A percentile compares a stretch with the other conserved stretches of the same genome.
Conservation (phyloP, 2,888 invertebrate genomes). For the Platerodrilus igneus region DNA sequence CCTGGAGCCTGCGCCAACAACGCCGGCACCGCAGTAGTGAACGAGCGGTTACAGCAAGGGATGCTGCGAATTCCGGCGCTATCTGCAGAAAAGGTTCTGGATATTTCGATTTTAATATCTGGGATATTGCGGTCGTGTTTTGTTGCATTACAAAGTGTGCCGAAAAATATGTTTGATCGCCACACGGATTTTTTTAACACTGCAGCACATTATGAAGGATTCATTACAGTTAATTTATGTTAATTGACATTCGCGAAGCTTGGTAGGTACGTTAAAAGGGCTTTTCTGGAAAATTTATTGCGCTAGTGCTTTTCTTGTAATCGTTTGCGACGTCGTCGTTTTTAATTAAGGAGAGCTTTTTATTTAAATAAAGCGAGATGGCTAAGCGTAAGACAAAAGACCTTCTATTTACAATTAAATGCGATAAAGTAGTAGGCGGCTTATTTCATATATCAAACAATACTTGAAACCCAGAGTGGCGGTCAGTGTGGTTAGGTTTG, state of each 20-base stretch:
- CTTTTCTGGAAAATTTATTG: no score
- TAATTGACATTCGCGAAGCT: constrained; percentile 17
- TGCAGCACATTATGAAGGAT: no score
- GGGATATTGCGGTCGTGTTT: constrained; percentile 10
- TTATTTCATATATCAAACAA: no score
- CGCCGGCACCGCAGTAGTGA: constrained; percentile 44
- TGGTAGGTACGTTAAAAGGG: no score
- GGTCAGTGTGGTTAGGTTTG: constrained; percentile 22
- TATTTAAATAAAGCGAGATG: no score
- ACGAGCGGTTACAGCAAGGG: constrained; percentile 45
- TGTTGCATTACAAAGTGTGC: constrained; percentile 5
- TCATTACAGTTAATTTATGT: constrained; percentile 19
- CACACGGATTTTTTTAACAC: not conserved
- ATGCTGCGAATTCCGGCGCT: constrained; percentile 36
- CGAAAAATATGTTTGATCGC: not conserved
- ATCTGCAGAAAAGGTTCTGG: constrained; percentile 33
- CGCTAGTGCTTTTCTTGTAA: no score
- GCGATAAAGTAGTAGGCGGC: no score
- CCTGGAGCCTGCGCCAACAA: constrained; percentile 43
- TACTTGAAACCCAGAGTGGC: constrained; percentile 17
- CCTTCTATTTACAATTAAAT: no score
- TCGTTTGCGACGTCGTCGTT: no score
- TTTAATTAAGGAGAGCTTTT: no score
- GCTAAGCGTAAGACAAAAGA: no score
- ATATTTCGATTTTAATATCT: constrained; percentile 16